phyloP scores from a whole-genome alignment of 2,888 invertebrate species.

The Hydrotaea cyrtoneurina region DNA sequence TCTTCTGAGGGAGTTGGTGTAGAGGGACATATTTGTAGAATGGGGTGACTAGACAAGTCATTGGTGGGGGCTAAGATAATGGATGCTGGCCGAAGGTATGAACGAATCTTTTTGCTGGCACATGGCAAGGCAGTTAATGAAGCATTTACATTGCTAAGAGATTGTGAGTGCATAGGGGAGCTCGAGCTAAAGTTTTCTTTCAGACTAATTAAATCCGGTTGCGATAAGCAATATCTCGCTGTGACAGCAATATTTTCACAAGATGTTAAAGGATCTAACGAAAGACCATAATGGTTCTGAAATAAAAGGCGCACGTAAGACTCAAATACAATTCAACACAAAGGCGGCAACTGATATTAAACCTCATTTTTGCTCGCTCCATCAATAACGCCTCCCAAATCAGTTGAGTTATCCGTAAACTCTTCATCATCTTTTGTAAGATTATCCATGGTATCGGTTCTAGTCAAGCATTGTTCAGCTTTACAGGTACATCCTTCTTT shows the following conservation, averaged over 20 bases:
- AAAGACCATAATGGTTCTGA: slow-evolving; percentile 40
- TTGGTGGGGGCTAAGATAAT: slow-evolving; percentile 56
- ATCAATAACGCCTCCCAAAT: too few relatives aligned
- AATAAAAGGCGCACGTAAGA: slow-evolving; percentile 21
- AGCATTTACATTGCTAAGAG: slow-evolving; percentile 58
- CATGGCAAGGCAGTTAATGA: slow-evolving; percentile 15
- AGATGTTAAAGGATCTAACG: slow-evolving; percentile 20
- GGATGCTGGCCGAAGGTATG: slow-evolving; percentile 55
- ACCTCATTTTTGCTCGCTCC: slow-evolving; percentile 3
- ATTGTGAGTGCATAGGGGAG: slow-evolving; percentile 50
- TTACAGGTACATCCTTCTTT: slow-evolving; percentile 61
- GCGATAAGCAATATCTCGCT: slow-evolving; percentile 46
- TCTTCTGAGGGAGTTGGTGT: slow-evolving; percentile 78
- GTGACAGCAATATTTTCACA: not conserved
- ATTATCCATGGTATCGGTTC: not conserved
- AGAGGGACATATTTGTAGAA: slow-evolving; percentile 77
- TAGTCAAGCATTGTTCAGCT: not conserved
- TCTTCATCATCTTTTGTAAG: slow-evolving; percentile 8
- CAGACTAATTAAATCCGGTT: slow-evolving; percentile 49
- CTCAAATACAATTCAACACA: not conserved
- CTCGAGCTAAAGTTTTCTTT: slow-evolving; percentile 8
- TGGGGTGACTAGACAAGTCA: slow-evolving; percentile 70
- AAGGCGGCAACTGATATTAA: not conserved
- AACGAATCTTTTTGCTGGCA: slow-evolving; percentile 22
- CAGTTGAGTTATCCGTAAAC: not conserved